Evolutionary conservation across 2,888 invertebrate genomes (phyloP), one percentile per base, ranked within the genome.

Genomic region (Trimorus sp.): DNA sequence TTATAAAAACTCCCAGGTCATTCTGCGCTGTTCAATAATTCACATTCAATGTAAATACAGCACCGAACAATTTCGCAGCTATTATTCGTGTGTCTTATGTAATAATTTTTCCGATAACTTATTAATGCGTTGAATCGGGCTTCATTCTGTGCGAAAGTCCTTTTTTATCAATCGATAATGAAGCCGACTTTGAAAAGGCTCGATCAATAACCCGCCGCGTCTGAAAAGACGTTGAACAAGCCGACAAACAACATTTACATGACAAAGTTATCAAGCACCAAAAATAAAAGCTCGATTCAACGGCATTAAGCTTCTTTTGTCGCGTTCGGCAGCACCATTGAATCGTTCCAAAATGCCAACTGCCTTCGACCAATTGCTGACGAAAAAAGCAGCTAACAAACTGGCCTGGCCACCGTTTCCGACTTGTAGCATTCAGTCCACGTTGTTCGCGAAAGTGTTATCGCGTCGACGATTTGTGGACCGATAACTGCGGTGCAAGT

Each of bases 51-150:
- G 48, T 37, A 48, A 58, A 45, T 58, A 58, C 42, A 54, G 42
- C 54, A 26, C 42, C 26, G 26, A 40, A 42, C n/a, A 54, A 60
- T 7, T 42, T 16, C 16, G 11, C 26, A 4, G 7, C 4, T 2
- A 45, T 48, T 62, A 48, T 73, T 63, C 16, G 48, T 63, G 49
- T 63, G 11, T 56, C 16, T 51, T 26, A 51, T 65, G 40, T 54
- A 62, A 63, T 56, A 54, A 62, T 63, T 62, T 63, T 60, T 71
- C 45, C 62, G 42, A 71, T 62, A 71, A 54, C 45, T 42, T 60
- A 60, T 51, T 70, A 71, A 63, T 73, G 63, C 56, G 45, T 56
- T 12, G 56, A 73, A 63, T 63, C 11, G 56, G 63, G 63, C 54
- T 38, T 48, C 48, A 48, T 63, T 73, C 62, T 63, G 38, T 62